Percentiles rank a stretch among this genome's conserved stretches.
These are phyloP conservation scores for Nysson spinosus DNA, from an alignment of 2,888 invertebrate species.

Conservation along the genomic window DNA sequence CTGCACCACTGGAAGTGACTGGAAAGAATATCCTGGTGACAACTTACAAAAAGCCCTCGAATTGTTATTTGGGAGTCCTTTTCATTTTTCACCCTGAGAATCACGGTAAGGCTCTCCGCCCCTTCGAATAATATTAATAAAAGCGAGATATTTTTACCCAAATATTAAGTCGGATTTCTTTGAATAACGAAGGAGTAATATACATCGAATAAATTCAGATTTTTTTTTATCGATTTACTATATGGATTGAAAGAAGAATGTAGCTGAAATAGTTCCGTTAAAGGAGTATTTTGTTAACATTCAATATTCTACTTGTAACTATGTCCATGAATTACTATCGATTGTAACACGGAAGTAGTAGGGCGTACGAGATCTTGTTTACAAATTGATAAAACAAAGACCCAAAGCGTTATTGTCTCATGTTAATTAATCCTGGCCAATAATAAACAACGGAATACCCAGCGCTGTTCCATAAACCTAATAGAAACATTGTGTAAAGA, in stretches of 20 bases:
- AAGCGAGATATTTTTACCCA: background rate
- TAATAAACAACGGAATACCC: slow-evolving; percentile 38
- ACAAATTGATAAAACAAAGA: slow-evolving; percentile 22
- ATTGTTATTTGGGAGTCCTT: slow-evolving; percentile 26
- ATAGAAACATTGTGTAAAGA: slow-evolving; percentile 56
- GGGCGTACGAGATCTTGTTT: slow-evolving; percentile 7
- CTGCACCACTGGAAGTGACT: slow-evolving; percentile 23
- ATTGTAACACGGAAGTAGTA: background rate
- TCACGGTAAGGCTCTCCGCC: background rate
- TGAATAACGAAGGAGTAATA: too few relatives aligned
- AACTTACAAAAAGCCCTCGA: slow-evolving; percentile 25
- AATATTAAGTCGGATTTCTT: background rate
- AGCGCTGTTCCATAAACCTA: slow-evolving; percentile 43
- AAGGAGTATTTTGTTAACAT: too few relatives aligned
- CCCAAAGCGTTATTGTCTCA: slow-evolving; percentile 31
- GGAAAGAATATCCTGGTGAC: slow-evolving; percentile 19
- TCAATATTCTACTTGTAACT: too few relatives aligned
- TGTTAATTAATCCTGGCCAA: slow-evolving; percentile 44
- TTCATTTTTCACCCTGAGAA: slow-evolving; percentile 13
- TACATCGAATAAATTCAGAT: too few relatives aligned
- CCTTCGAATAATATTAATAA: slow-evolving; percentile 22
- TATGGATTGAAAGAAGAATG: too few relatives aligned
- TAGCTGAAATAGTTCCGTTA: too few relatives aligned
- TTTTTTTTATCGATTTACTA: too few relatives aligned
- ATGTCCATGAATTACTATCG: background rate